These are phyloP conservation scores for Panthera leo DNA, from an alignment of 2,113 vertebrate genomes.

Conservation along the genomic window DNA sequence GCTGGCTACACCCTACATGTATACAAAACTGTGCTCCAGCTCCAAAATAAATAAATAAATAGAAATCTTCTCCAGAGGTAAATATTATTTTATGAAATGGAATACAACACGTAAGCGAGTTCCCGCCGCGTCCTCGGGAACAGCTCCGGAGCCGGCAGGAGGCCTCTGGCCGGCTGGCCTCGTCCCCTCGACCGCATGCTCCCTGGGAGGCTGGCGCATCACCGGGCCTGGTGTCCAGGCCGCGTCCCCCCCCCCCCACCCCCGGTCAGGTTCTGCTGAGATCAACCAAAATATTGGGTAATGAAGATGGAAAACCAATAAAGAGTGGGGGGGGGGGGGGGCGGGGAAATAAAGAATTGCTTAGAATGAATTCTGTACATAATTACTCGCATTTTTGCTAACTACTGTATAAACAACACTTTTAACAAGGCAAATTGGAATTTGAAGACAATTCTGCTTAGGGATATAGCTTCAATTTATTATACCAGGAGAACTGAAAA, in stretches of 20 bases:
- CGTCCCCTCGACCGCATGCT: not conserved
- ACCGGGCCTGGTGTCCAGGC: not conserved
- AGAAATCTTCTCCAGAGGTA: constrained; percentile 51
- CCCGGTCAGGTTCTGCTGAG: constrained; percentile 77
- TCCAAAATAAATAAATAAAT: constrained; percentile 35
- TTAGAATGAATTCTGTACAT: constrained; percentile 81
- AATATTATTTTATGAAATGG: constrained; percentile 62
- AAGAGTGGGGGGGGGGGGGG: constrained; percentile 34
- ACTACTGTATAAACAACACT: constrained; percentile 86
- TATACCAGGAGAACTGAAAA: constrained; percentile 84
- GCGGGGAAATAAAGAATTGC: constrained; percentile 58
- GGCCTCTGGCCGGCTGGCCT: constrained; percentile 27
- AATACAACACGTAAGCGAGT: not conserved
- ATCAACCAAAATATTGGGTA: constrained; percentile 78
- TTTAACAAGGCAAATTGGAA: constrained; percentile 88
- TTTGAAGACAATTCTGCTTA: constrained; percentile 86
- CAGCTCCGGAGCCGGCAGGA: not conserved
- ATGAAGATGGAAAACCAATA: constrained; percentile 84
- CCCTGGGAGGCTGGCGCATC: not conserved
- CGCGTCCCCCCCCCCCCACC: constrained; percentile 5
- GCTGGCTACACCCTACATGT: fast-evolving
- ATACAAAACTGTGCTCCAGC: not conserved
- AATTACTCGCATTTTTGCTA: constrained; percentile 88
- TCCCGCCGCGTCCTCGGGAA: not conserved
- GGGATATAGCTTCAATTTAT: constrained; percentile 87